A percentile compares a stretch with the other conserved stretches of the same genome.
These are phyloP conservation scores for Dermolepida albohirtum DNA, from an alignment of 2,888 invertebrate genomes.

Conservation along the genomic window DNA sequence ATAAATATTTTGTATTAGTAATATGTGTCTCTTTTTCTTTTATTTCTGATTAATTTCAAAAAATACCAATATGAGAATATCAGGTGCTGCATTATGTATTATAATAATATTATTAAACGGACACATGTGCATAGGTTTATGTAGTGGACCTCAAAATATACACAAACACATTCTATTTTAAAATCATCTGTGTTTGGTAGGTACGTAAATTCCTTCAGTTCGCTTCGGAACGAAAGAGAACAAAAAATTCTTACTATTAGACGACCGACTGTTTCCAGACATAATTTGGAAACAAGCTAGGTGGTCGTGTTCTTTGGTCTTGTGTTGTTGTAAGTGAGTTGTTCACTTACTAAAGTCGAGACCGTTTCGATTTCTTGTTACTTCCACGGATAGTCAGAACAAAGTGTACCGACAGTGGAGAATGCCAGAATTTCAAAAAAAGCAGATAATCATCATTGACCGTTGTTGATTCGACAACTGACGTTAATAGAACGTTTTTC, in stretches of 20 bases:
- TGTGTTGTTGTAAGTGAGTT: conserved; percentile 5
- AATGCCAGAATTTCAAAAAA: conserved; percentile 14
- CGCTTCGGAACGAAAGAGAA: not conserved
- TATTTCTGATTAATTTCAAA: too few species aligned
- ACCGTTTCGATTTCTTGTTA: not conserved
- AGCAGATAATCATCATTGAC: conserved; percentile 22
- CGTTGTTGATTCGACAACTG: conserved; percentile 41
- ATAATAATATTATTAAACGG: too few species aligned
- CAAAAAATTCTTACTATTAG: not conserved
- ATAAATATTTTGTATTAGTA: too few species aligned
- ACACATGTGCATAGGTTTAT: too few species aligned
- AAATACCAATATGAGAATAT: too few species aligned
- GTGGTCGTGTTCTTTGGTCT: not conserved
- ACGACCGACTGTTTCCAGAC: not conserved
- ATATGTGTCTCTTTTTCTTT: too few species aligned
- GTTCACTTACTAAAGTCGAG: not conserved
- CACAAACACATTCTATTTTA: too few species aligned
- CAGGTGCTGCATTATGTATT: too few species aligned
- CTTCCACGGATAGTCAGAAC: conserved; percentile 3
- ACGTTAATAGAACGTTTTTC: conserved; percentile 38
- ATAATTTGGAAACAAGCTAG: conserved; percentile 24
- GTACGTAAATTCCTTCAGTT: not conserved
- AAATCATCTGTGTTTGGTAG: too few species aligned
- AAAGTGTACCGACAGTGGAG: conserved; percentile 14
- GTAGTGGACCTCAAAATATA: too few species aligned